Conservation (phyloP, 2,113 vertebrate species). For the Rhynchomys soricoides region DNA sequence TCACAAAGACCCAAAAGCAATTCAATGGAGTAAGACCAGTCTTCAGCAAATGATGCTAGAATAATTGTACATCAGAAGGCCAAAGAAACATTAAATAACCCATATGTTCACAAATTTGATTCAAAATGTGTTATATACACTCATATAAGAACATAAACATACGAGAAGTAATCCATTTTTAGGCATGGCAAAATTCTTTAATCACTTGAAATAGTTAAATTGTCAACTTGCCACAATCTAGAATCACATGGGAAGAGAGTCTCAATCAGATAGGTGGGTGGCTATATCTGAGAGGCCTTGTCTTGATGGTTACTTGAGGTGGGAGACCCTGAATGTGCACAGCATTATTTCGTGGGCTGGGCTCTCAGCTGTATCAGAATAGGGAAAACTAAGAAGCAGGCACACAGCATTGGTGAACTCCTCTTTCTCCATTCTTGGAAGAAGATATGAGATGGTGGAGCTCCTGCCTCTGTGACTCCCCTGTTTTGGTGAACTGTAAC, state of each 20-base stretch:
- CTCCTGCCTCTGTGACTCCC: background rate
- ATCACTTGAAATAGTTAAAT: no score
- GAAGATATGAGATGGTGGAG: no score
- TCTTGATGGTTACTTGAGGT: background rate
- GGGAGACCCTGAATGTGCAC: background rate
- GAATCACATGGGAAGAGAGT: background rate
- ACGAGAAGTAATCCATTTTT: background rate
- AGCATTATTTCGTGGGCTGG: background rate
- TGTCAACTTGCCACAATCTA: background rate
- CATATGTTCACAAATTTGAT: background rate
- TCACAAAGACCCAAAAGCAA: background rate
- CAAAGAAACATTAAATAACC: background rate
- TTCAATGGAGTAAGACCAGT: background rate
- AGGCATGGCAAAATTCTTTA: background rate
- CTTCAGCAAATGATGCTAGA: background rate
- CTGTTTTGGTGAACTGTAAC: background rate
- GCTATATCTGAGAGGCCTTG: background rate
- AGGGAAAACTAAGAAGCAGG: background rate
- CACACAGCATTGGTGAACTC: accelerated
- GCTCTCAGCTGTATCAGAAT: background rate
- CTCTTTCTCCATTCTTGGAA: background rate
- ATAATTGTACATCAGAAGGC: background rate
- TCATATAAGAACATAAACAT: background rate
- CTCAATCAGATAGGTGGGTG: background rate
- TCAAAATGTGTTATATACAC: background rate